A percentile compares a stretch with the other conserved stretches of the same genome.
These are phyloP conservation scores for Phalloptychus januarius DNA, from an alignment of 2,797 vertebrate genomes.

Conservation along the genomic window DNA sequence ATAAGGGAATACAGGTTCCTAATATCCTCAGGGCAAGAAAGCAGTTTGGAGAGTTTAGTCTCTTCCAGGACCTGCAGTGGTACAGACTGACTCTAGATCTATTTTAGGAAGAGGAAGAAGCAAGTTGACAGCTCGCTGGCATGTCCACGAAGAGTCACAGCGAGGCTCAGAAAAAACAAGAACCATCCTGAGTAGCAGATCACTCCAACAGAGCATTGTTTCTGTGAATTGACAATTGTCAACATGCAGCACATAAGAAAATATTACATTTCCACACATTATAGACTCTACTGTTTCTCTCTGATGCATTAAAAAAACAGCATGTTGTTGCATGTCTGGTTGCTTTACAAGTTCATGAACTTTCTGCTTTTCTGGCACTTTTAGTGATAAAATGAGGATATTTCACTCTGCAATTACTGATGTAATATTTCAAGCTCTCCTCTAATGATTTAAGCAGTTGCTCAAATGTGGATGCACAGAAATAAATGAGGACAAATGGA, in stretches of 20 bases:
- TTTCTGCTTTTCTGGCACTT: neutral
- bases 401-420: neutral
- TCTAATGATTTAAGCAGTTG: neutral
- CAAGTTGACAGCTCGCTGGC: neutral
- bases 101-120: neutral
- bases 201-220: neutral
- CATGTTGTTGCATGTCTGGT: neutral
- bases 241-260: neutral
- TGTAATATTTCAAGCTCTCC: neutral
- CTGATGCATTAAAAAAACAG: neutral
- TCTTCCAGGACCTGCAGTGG: neutral
- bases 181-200: neutral
- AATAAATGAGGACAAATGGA: neutral
- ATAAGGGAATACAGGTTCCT: neutral
- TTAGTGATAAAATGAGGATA: neutral
- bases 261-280: neutral
- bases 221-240: neutral
- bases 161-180: neutral
- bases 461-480: neutral
- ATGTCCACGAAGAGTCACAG: neutral
- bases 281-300: neutral
- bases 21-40: neutral
- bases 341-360: neutral
- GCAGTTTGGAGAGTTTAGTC: neutral
- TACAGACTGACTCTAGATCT: neutral